Base-by-base conservation (phyloP, 2,797 vertebrate species). In the Alectoris magna region DNA sequence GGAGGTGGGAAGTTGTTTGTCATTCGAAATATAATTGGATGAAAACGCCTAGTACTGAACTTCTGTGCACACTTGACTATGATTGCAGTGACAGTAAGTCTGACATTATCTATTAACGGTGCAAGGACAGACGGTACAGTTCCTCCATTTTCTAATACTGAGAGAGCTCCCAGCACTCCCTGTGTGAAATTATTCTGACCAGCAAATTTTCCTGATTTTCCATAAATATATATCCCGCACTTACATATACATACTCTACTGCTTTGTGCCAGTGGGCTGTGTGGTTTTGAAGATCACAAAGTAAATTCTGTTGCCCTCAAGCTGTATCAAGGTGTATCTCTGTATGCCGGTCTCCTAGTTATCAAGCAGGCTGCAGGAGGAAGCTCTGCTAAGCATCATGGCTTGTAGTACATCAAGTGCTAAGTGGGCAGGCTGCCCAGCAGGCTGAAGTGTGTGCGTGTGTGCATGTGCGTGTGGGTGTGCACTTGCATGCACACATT, bases 361-460 rank as follows among this genome's bases (percentile, higher is more conserved):
- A 92, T 93, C 88, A 82, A 70, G 81, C 67, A 64, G 72, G 56
- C 67, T 93, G 87, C 60, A 67, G 83, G 72, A 94, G 69, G 84
- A 92, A 94, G 17, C 70, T 80, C 90, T 88, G 84, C 72, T 88
- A 76, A 84, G 92, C 75, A 55, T 86, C 67, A 38, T 3, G 64
- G 23, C 81, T 78, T 79, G 81, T 88, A 94, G 88, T 58, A n/a
- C 91, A 48, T 68, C 77, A 80, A 95, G 90, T 72, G 83, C 58
- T 27, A n/a, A 84, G 75, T 3, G 75, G 96, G 93, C 92, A 91
- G 88, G 48, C 75, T 91, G 94, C 96, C 95, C 64, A 1, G 82
- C 3, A 1, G 59, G 66, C 56, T 14, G 88, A 87, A 92, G 19
- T 26, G 27, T 8, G 73, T 5, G n/a, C 2, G 2, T 10, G 4